These are phyloP conservation scores for Tachycineta bicolor DNA, from an alignment of 2,113 vertebrate species.

Conservation along the genomic window DNA sequence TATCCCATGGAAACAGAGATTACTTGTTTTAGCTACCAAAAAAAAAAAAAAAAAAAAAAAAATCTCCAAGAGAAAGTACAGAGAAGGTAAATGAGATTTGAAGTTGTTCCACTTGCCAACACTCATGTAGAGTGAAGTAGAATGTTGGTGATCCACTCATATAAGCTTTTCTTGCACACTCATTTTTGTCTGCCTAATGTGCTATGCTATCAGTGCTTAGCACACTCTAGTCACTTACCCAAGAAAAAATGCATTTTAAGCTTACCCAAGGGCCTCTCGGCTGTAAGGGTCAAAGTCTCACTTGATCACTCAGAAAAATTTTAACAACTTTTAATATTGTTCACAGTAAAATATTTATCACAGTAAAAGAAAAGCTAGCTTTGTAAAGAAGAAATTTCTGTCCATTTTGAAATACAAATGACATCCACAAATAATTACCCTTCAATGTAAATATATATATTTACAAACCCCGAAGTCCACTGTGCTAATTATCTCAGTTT, in stretches of 20 bases:
- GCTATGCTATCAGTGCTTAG: background rate
- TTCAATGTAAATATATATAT: background rate
- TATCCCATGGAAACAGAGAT: background rate
- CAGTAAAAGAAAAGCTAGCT: background rate
- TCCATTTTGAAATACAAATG: background rate
- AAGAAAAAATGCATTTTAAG: background rate
- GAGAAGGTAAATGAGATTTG: background rate
- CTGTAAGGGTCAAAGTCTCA: background rate
- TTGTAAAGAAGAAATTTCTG: background rate
- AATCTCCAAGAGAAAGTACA: background rate
- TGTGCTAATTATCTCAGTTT: background rate
- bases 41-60: background rate
- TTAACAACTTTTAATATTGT: background rate
- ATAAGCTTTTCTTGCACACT: background rate
- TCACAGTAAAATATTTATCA: background rate
- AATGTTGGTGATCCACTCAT: fast-evolving
- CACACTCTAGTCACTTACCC: background rate
- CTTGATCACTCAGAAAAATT: background rate
- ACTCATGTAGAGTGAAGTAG: background rate
- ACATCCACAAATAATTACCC: background rate
- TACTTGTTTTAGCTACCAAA: background rate
- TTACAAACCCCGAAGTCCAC: background rate
- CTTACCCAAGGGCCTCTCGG: background rate
- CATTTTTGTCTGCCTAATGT: background rate
- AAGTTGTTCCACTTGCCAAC: background rate